These are phyloP conservation scores for Nerophis lumbriciformis DNA, from an alignment of 2,113 vertebrate genomes.

Conservation along the genomic window DNA sequence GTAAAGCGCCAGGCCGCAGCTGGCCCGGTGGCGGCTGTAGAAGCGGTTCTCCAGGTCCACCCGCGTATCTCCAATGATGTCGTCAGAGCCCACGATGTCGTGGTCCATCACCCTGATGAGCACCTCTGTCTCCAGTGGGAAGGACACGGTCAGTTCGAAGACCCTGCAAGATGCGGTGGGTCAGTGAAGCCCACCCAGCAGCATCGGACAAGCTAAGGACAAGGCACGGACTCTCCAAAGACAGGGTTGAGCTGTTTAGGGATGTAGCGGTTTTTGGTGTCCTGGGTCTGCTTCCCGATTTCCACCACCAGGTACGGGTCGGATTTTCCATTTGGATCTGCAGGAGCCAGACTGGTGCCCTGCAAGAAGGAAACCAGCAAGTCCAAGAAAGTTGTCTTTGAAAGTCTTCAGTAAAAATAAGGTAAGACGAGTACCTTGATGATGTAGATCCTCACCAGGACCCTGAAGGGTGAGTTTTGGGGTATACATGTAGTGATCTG, in stretches of 20 bases:
- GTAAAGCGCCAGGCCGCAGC: slow-evolving; percentile 80
- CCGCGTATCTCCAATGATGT: slow-evolving; percentile 85
- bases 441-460: slow-evolving; percentile 84
- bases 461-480: slow-evolving; percentile 83
- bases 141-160: slow-evolving; percentile 84
- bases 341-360: slow-evolving; percentile 85
- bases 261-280: slow-evolving; percentile 85
- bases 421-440: slow-evolving; percentile 74
- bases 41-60: slow-evolving; percentile 91
- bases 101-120: slow-evolving; percentile 81
- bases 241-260: slow-evolving; percentile 91
- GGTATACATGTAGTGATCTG: slow-evolving; percentile 80
- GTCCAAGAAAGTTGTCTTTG: not conserved
- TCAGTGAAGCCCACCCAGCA: no score
- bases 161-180: slow-evolving; percentile 68
- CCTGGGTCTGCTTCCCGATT: slow-evolving; percentile 71
- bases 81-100: slow-evolving; percentile 85
- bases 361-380: slow-evolving; percentile 39
- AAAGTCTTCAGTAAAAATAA: not conserved
- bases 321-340: slow-evolving; percentile 87
- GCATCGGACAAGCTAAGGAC: not conserved
- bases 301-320: slow-evolving; percentile 87
- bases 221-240: slow-evolving; percentile 85
- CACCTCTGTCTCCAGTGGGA: slow-evolving; percentile 85
- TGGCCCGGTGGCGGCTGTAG: slow-evolving; percentile 85